phyloP scores from a whole-genome alignment of 2,797 vertebrate genomes.

The Myripristis jacobus region DNA sequence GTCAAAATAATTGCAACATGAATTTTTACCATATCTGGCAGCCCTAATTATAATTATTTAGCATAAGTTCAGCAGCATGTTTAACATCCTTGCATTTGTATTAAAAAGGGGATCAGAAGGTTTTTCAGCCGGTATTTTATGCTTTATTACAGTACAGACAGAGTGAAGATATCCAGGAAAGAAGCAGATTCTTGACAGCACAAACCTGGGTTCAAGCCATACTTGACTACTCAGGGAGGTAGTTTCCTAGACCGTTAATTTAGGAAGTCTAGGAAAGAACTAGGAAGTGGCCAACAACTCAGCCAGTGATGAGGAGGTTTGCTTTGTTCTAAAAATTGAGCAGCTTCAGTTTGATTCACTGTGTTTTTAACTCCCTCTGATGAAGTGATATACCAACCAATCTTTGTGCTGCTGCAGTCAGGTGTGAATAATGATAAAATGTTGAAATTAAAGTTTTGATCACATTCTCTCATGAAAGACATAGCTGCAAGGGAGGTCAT shows the following conservation, averaged over 20 bases:
- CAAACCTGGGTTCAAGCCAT: background rate
- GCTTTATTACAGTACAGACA: too few species aligned
- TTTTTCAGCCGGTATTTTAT: too few species aligned
- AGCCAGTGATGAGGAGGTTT: conserved; percentile 17
- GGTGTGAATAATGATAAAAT: background rate
- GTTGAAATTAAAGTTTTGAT: background rate
- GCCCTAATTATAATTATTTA: too few species aligned
- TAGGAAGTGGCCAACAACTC: conserved; percentile 10
- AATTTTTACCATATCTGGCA: too few species aligned
- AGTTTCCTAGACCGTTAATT: background rate
- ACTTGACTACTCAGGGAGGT: background rate
- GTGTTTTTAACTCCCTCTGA: conserved; percentile 1
- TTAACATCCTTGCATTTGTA: too few species aligned
- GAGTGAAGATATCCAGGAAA: too few species aligned
- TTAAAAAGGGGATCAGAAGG: too few species aligned
- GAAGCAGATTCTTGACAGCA: too few species aligned
- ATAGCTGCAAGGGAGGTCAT: too few species aligned
- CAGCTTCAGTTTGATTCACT: conserved; percentile 32
- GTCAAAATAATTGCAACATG: too few species aligned
- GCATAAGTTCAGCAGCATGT: too few species aligned
- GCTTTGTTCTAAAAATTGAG: conserved; percentile 30
- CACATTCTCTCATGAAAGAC: too few species aligned
- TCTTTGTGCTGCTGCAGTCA: background rate
- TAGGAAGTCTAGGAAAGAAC: conserved; percentile 5
- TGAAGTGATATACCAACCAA: conserved; percentile 15